phyloP scores from a whole-genome alignment of 2,113 vertebrate genomes.

The Euleptes europaea region DNA sequence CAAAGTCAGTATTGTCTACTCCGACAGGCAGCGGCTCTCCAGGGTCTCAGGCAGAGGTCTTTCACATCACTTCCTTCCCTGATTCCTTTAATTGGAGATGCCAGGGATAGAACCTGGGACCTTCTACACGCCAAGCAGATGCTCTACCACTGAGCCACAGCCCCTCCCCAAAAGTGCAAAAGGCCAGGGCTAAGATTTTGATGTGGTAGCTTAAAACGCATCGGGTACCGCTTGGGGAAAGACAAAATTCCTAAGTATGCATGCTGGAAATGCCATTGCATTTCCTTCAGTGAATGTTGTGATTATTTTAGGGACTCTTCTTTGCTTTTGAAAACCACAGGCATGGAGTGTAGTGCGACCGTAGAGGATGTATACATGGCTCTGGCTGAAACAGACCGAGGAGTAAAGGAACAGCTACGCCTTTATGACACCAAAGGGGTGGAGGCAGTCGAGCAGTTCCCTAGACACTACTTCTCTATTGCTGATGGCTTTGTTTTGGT shows the following conservation, averaged over 20 bases:
- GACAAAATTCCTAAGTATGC: not conserved
- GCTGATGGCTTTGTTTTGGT: constrained; percentile 91
- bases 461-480: constrained; percentile 90
- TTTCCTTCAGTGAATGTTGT: not conserved
- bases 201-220: not conserved
- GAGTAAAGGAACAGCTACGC: constrained; percentile 91
- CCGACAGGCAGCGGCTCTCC: too few species aligned
- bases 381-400: constrained; percentile 89
- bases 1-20: too few species aligned
- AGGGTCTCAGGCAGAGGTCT: too few species aligned
- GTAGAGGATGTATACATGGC: constrained; percentile 93
- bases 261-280: rapidly evolving
- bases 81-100: too few species aligned
- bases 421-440: constrained; percentile 92
- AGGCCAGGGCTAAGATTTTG: not conserved
- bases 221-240: not conserved
- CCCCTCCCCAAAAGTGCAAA: not conserved
- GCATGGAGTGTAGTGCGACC: constrained; percentile 83
- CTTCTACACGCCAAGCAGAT: too few species aligned
- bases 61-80: too few species aligned
- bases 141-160: too few species aligned
- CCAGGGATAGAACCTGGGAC: too few species aligned
- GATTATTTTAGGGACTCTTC: not conserved
- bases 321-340: constrained; percentile 65
- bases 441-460: constrained; percentile 84